Base-by-base conservation (phyloP, 2,888 invertebrate species). In the Volucella inanis region DNA sequence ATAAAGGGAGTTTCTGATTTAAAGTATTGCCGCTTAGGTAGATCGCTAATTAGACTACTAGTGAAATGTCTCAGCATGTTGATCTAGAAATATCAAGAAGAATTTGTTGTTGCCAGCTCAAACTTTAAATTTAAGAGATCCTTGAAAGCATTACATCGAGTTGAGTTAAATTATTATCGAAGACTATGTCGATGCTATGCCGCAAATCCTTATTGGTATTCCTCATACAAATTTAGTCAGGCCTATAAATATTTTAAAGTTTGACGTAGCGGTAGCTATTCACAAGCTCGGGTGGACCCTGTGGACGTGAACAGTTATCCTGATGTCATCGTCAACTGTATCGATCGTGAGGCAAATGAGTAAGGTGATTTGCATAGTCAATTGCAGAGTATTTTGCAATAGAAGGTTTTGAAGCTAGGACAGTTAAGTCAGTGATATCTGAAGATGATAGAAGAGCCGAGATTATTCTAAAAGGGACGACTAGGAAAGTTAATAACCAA, bases 171-270 rank as follows among this genome's bases (percentile, higher is more conserved):
- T 83, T 38, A 67, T 74, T 10, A 12, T 82, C 47, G 8, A 38
- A 0, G 75, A 65, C 68, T 75, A 75, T 45, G 18, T 45, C 4
- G 50, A 81, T 12, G 59, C 55, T 38, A 47, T 50, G 38, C 77
- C 77, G 11, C 50, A 45, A 18, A 62, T 83, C 45, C 50, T 77
- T n/a, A n/a, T n/a, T n/a, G n/a, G n/a, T n/a, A n/a, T n/a, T 14
- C 49, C 67, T 8, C 67, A 77, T 41, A 61, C 39, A n/a, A 49
- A 52, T 45, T 54, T 77, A 3, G 68, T 57, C 3, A 41, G 67
- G 41, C 62, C 68, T n/a, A 8, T 55, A 12, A 45, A 54, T 15
- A 52, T 62, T 1, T 15, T 77, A 11, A 67, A 68, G 4, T 67
- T 64, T 14, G 12, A 38, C n/a, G 22, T 22, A 8, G 50, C 38